A percentile compares a stretch with the other conserved stretches of the same genome.
Conservation (phyloP, 2,113 vertebrate species). For the Stigmatopora argus region DNA sequence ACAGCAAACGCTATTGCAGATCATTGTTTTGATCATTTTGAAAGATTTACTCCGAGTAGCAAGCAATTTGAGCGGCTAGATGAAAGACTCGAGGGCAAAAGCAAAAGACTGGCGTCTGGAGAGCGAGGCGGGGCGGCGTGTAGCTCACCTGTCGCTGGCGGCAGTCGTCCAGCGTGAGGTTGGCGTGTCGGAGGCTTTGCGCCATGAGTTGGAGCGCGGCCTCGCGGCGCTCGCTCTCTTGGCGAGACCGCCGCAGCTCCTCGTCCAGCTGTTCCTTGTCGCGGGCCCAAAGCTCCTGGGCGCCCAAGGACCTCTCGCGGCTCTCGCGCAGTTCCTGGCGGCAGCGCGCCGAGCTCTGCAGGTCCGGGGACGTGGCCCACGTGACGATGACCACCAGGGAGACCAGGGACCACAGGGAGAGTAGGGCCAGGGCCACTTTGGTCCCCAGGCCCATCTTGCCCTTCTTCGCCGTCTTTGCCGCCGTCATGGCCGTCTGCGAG, state of each 20-base stretch:
- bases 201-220: not conserved
- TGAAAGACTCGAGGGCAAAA: no score
- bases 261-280: slow-evolving; percentile 7
- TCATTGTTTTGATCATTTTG: no score
- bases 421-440: not conserved
- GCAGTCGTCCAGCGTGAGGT: not conserved
- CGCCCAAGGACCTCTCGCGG: not conserved
- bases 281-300: slow-evolving; percentile 1
- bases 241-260: not conserved
- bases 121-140: no score
- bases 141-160: not conserved
- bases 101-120: no score
- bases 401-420: slow-evolving; percentile 7
- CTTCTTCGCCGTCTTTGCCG: not conserved
- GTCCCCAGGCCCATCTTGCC: not conserved
- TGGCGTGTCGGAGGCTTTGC: not conserved
- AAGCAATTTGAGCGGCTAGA: no score
- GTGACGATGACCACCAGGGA: slow-evolving; percentile 12
- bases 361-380: slow-evolving; percentile 12
- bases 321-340: slow-evolving; percentile 6
- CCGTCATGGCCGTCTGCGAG: not conserved
- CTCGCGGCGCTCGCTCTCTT: not conserved
- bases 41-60: no score
- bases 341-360: slow-evolving; percentile 8
- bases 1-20: no score